Base-by-base conservation (phyloP, 2,888 invertebrate genomes). In the Ichneumon xanthorius region DNA sequence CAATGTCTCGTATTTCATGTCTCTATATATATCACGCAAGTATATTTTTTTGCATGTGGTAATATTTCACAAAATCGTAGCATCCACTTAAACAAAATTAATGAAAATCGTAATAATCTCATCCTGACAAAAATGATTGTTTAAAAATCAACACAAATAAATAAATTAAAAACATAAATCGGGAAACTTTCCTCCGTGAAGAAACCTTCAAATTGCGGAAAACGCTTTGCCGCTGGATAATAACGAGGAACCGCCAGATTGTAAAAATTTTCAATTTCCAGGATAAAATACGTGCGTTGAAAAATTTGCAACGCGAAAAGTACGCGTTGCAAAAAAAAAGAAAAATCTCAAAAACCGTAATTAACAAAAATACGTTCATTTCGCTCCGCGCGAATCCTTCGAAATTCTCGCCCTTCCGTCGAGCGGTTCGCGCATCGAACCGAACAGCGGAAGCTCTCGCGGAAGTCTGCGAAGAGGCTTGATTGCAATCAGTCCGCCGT, bases 401-500 rank as follows among this genome's bases (percentile, higher is more conserved):
- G 22, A 80, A 61, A 61, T 76, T 76, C 26, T 58, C 26, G n/a
- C 72, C 61, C 67, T 61, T 50, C 67, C 67, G 71, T 82, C 76
- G 67, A 61, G 80, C 14, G 67, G 26, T 37, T 84, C 82, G 86
- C 77, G 84, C 78, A 88, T 88, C 87, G 87, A 87, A 88, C 80
- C 89, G 89, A 50, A 22, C 48, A 70, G 53, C 80, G 77, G 82
- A 80, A 82, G 76, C 58, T 80, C 77, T 80, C 22, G 80, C 90
- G 92, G 91, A 91, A 92, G 89, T 91, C 88, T 86, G 86, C 87
- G 88, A 89, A 90, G 89, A 89, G 90, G 88, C 87, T 88, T 92
- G 92, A 92, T 92, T 93, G 91, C 92, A 93, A 93, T 93, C 92
- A 92, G 89, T 16, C 79, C 67, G 82, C 87, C 88, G 88, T 90